phyloP scores from a whole-genome alignment of 2,113 vertebrate genomes.

The Marmota monax region DNA sequence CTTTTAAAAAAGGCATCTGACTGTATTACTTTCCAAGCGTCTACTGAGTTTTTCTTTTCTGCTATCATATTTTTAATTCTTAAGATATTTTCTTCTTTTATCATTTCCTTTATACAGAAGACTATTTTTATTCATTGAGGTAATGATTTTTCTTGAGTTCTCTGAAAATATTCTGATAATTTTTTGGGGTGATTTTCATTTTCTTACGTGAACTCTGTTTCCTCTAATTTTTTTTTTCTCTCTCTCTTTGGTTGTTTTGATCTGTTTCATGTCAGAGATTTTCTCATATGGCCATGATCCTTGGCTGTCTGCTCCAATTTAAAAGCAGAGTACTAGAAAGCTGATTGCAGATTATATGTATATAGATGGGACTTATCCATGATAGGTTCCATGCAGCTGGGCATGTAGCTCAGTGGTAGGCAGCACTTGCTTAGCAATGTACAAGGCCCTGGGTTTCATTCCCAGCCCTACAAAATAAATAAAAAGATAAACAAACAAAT shows the following conservation, averaged over 20 bases:
- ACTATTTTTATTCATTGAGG: background rate
- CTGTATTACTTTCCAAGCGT: background rate
- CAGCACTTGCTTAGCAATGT: too few species aligned
- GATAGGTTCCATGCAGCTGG: background rate
- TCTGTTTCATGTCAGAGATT: background rate
- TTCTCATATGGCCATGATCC: background rate
- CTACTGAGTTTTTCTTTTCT: background rate
- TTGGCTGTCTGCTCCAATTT: background rate
- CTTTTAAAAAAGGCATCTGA: background rate
- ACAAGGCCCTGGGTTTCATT: too few species aligned
- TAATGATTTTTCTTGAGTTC: background rate
- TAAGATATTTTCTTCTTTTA: background rate
- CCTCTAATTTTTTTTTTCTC: background rate
- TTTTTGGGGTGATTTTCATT: background rate
- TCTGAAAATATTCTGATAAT: conserved; percentile 2
- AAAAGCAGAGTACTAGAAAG: background rate
- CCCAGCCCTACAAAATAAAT: too few species aligned
- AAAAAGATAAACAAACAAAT: too few species aligned
- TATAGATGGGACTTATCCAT: background rate
- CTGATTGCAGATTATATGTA: background rate
- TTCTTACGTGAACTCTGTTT: background rate
- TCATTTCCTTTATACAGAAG: background rate
- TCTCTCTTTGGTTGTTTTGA: background rate
- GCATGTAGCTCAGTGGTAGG: background rate
- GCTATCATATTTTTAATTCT: background rate